These are phyloP conservation scores for Limnephilus lunatus DNA, from an alignment of 2,888 invertebrate genomes.

Conservation along the genomic window DNA sequence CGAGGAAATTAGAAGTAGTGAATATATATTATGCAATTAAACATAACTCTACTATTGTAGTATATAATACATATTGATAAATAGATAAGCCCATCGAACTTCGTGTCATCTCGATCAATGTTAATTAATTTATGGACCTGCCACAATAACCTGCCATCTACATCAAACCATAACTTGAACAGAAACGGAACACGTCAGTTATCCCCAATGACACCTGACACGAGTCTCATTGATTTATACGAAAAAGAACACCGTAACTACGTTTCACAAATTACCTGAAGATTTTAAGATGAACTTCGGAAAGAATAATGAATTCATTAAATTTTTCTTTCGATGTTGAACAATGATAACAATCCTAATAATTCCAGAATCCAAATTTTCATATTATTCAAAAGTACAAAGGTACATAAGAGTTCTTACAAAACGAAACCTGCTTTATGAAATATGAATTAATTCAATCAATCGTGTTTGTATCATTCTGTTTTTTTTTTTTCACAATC, in stretches of 20 bases:
- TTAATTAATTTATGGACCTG: not conserved
- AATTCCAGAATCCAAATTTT: too few relatives aligned
- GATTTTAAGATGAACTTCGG: not conserved
- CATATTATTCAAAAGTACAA: too few relatives aligned
- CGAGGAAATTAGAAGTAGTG: too few relatives aligned
- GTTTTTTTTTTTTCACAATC: too few relatives aligned
- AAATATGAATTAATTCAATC: too few relatives aligned
- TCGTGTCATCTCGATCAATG: not conserved
- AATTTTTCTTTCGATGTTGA: not conserved
- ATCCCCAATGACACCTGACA: not conserved
- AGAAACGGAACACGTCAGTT: conserved; percentile 5
- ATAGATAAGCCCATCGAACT: not conserved
- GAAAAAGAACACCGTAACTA: not conserved
- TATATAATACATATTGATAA: not conserved
- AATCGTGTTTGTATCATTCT: too few relatives aligned
- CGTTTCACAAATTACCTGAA: not conserved
- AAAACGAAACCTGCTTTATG: too few relatives aligned
- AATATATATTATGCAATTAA: too few relatives aligned
- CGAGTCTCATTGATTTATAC: not conserved
- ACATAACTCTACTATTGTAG: not conserved
- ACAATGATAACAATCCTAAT: too few relatives aligned
- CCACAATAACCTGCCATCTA: conserved; percentile 11
- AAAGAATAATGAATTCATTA: not conserved
- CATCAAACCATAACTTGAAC: conserved; percentile 6
- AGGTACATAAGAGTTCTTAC: too few relatives aligned